phyloP scores from a whole-genome alignment of 2,797 vertebrate genomes.

The Botia almorhae region DNA sequence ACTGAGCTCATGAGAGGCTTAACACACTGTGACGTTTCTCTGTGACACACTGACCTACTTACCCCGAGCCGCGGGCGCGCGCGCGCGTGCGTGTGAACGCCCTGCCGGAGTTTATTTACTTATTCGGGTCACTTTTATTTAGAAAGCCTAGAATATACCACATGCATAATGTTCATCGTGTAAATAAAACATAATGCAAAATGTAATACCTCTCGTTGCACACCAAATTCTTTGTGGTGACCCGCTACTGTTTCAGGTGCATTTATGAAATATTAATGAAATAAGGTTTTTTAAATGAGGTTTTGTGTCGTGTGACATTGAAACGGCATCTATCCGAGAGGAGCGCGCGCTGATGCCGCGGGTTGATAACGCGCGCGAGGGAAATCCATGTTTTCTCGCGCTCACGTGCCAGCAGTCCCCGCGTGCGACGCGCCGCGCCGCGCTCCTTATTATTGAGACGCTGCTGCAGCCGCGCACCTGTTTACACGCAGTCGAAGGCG shows the following conservation, averaged over 20 bases:
- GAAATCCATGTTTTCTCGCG: constrained; percentile 42
- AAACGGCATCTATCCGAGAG: no score
- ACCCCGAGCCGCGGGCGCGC: background rate
- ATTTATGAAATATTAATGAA: no score
- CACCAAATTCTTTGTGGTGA: no score
- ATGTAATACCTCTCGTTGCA: no score
- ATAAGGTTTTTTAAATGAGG: no score
- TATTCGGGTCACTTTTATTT: background rate
- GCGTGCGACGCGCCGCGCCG: constrained; percentile 28
- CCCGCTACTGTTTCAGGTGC: no score
- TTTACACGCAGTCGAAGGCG: background rate
- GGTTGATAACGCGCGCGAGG: background rate
- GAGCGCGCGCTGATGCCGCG: background rate
- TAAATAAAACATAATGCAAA: no score
- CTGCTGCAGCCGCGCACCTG: constrained; percentile 4
- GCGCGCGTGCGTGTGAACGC: background rate
- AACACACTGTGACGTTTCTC: constrained; percentile 17
- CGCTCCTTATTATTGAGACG: constrained; percentile 60
- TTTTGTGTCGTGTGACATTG: no score
- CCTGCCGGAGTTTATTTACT: background rate
- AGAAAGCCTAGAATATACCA: background rate
- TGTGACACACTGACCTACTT: constrained; percentile 73
- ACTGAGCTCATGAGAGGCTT: background rate
- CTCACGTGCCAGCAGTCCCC: constrained; percentile 45
- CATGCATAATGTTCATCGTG: no score